These are phyloP conservation scores for Mesocentrotus franciscanus DNA, from an alignment of 53 echinoderm and acorn worm species.

Conservation along the genomic window DNA sequence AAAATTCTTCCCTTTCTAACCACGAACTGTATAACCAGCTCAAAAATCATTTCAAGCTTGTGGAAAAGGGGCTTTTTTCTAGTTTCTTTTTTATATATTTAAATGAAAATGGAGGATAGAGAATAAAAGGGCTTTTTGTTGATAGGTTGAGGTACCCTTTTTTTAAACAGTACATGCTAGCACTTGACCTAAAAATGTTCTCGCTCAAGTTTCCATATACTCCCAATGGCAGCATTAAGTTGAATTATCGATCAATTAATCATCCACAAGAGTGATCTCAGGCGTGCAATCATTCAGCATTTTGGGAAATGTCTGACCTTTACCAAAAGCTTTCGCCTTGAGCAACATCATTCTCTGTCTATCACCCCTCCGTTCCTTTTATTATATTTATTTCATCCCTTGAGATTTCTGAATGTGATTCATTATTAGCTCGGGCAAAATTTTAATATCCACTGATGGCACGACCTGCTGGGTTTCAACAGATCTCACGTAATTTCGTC, in stretches of 20 bases:
- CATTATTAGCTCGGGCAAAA: not conserved
- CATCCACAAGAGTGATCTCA: not conserved
- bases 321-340: not conserved
- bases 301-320: not conserved
- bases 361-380: not conserved
- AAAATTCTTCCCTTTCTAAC: not conserved
- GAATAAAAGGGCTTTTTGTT: not conserved
- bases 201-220: not conserved
- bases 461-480: not conserved
- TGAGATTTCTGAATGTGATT: not conserved
- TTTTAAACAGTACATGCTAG: not conserved
- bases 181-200: constrained; percentile 3
- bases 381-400: not conserved
- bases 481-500: not conserved
- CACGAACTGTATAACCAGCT: not conserved
- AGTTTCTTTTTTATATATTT: too few relatives aligned
- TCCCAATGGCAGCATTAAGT: not conserved
- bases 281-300: not conserved
- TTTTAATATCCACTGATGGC: not conserved
- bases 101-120: not conserved
- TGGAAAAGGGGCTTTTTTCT: too few relatives aligned
- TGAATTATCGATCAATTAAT: constrained; percentile 46
- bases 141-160: not conserved
- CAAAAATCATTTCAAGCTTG: not conserved
- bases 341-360: not conserved